Conservation (phyloP, 2,888 invertebrate genomes). For the Myathropa florea region DNA sequence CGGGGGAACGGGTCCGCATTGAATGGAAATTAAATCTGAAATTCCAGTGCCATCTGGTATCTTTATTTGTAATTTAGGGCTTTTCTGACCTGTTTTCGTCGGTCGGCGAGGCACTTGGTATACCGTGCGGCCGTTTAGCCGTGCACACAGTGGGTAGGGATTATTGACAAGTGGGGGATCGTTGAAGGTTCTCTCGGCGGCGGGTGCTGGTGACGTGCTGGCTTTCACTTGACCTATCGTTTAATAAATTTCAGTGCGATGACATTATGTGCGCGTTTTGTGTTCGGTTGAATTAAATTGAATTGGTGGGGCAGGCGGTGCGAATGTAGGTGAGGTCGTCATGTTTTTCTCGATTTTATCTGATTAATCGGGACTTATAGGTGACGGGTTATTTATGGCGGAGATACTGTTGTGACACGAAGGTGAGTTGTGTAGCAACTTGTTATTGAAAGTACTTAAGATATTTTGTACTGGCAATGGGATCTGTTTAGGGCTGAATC, state of each 20-base stretch:
- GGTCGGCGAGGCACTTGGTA: constrained; percentile 37
- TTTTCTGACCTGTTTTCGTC: constrained; percentile 64
- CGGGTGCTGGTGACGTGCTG: constrained; percentile 36
- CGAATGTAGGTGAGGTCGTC: constrained; percentile 68
- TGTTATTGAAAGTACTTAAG: constrained; percentile 59
- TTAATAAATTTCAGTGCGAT: constrained; percentile 67
- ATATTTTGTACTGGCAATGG: not conserved
- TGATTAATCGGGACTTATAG: constrained; percentile 70
- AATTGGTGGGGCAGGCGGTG: not conserved
- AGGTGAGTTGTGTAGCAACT: constrained; percentile 55
- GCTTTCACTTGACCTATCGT: constrained; percentile 71
- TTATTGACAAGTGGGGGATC: constrained; percentile 55
- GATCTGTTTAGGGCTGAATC: constrained; percentile 43
- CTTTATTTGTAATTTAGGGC: constrained; percentile 71
- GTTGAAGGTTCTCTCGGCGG: constrained; percentile 51
- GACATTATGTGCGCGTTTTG: constrained; percentile 68
- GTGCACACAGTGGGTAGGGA: constrained; percentile 1
- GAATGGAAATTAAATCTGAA: constrained; percentile 69
- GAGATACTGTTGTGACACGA: constrained; percentile 64
- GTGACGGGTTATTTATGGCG: constrained; percentile 55
- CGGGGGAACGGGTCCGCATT: constrained; percentile 3
- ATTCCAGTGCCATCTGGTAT: constrained; percentile 71
- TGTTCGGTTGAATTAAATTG: constrained; percentile 62
- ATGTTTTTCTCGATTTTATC: constrained; percentile 56
- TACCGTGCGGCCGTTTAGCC: constrained; percentile 19